Percentiles rank a stretch among this genome's conserved stretches.
These are phyloP conservation scores for Andrena bucephala DNA, from an alignment of 2,888 invertebrate species.

Conservation along the genomic window DNA sequence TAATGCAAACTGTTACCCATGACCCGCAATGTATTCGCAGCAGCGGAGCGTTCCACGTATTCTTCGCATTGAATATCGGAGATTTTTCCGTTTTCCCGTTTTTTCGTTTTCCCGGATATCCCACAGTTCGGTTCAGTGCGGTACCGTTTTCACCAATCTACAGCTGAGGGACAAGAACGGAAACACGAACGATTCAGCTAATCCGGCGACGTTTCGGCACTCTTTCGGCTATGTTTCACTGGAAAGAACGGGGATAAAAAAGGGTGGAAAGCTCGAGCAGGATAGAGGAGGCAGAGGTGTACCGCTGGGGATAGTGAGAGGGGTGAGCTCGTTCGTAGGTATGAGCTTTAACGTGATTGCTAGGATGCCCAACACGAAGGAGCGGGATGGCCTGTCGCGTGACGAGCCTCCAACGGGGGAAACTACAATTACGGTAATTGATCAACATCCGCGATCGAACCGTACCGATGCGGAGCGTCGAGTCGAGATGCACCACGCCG, in stretches of 20 bases:
- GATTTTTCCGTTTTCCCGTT: too few relatives aligned
- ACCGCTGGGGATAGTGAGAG: conserved; percentile 8
- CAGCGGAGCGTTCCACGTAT: too few relatives aligned
- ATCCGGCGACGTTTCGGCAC: too few relatives aligned
- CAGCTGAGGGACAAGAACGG: not conserved
- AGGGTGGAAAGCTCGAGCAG: not conserved
- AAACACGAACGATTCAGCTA: conserved; percentile 6
- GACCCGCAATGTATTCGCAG: too few relatives aligned
- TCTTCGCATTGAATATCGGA: too few relatives aligned
- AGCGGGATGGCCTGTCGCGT: conserved; percentile 56
- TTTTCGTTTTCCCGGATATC: too few relatives aligned
- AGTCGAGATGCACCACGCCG: too few relatives aligned
- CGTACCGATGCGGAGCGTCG: conserved; percentile 19
- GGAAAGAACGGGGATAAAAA: too few relatives aligned
- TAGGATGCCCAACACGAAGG: conserved; percentile 48
- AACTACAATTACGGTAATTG: conserved; percentile 70
- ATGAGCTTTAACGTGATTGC: conserved; percentile 63
- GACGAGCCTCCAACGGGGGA: conserved; percentile 54
- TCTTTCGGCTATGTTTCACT: too few relatives aligned
- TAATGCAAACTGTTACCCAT: too few relatives aligned
- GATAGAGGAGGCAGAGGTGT: conserved; percentile 15
- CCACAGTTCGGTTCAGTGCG: too few relatives aligned
- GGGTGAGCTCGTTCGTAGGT: conserved; percentile 10
- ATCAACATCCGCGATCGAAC: conserved; percentile 69
- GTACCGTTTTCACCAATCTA: too few relatives aligned